Evolutionary conservation across 2,797 vertebrate genomes (phyloP).

Genomic region (Sebastes nivosus): DNA sequence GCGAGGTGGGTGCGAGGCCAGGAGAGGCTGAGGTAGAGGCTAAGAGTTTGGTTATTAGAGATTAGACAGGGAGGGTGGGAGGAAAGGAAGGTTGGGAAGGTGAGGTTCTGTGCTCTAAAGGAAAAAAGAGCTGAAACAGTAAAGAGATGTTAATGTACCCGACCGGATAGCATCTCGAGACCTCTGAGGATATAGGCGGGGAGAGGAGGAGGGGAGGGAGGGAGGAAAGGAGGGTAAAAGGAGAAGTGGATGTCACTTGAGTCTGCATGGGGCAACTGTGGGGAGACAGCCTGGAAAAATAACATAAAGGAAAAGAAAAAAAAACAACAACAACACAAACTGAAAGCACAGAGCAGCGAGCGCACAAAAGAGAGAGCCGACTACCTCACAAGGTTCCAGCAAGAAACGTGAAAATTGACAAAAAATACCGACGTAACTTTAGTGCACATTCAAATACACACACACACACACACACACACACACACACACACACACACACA

Average conservation of each 20-base stretch:
- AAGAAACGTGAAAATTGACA: not conserved
- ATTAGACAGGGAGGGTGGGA: slow-evolving; percentile 8
- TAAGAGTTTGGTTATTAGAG: slow-evolving; percentile 57
- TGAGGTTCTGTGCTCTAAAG: slow-evolving; percentile 68
- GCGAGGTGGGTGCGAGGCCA: slow-evolving; percentile 45
- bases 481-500: slow-evolving; percentile 13
- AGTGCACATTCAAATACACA: slow-evolving; percentile 7
- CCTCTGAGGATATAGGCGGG: slow-evolving; percentile 45
- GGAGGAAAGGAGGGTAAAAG: slow-evolving; percentile 20
- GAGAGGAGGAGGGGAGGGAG: not conserved
- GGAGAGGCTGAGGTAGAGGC: slow-evolving; percentile 69
- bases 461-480: not conserved
- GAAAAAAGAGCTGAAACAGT: slow-evolving; percentile 80
- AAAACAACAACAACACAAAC: slow-evolving; percentile 40
- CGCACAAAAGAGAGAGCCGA: slow-evolving; percentile 67
- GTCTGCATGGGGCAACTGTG: slow-evolving; percentile 71
- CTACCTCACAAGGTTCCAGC: slow-evolving; percentile 36
- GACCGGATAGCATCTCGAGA: slow-evolving; percentile 55
- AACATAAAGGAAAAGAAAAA: slow-evolving; percentile 10
- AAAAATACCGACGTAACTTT: slow-evolving; percentile 7
- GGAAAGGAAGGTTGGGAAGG: slow-evolving; percentile 24
- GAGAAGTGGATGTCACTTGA: slow-evolving; percentile 65
- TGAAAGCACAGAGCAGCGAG: slow-evolving; percentile 70
- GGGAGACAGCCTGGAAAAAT: slow-evolving; percentile 67
- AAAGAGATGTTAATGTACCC: slow-evolving; percentile 79